These are phyloP conservation scores for Lepeophtheirus nordmannii DNA, from an alignment of 2,888 invertebrate species.

Conservation along the genomic window DNA sequence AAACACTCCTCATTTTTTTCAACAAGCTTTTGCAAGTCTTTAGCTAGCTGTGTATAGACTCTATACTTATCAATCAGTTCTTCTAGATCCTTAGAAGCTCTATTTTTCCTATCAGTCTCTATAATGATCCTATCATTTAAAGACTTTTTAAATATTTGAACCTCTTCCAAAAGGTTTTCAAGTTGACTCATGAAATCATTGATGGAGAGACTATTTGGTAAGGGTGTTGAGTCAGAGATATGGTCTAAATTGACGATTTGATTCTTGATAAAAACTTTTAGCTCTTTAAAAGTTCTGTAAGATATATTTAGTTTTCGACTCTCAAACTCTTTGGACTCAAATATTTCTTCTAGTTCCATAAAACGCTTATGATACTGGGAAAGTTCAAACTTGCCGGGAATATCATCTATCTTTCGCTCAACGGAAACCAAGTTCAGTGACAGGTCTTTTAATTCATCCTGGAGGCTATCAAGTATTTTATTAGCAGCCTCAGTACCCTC, in stretches of 20 bases:
- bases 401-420: conserved; percentile 72
- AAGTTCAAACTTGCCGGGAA: conserved; percentile 79
- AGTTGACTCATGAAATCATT: neutral
- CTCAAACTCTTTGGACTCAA: conserved; percentile 33
- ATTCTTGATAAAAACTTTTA: neutral
- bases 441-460: conserved; percentile 51
- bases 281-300: neutral
- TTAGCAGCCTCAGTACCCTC: neutral
- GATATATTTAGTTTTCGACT: conserved; percentile 4
- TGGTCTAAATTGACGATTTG: neutral
- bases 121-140: neutral
- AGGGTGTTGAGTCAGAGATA: neutral
- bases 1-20: neutral
- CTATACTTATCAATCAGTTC: neutral
- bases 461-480: neutral
- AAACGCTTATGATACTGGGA: conserved; percentile 90
- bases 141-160: neutral
- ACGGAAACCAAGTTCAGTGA: conserved; percentile 63
- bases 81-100: neutral
- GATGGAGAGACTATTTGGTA: neutral
- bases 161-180: neutral
- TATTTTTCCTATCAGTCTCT: neutral
- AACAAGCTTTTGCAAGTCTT: neutral
- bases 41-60: neutral
- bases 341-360: conserved; percentile 70